Evolutionary conservation across 2,797 vertebrate genomes (phyloP), one percentile per base, ranked within the genome.

Genomic region (Poeciliopsis presidionis): DNA sequence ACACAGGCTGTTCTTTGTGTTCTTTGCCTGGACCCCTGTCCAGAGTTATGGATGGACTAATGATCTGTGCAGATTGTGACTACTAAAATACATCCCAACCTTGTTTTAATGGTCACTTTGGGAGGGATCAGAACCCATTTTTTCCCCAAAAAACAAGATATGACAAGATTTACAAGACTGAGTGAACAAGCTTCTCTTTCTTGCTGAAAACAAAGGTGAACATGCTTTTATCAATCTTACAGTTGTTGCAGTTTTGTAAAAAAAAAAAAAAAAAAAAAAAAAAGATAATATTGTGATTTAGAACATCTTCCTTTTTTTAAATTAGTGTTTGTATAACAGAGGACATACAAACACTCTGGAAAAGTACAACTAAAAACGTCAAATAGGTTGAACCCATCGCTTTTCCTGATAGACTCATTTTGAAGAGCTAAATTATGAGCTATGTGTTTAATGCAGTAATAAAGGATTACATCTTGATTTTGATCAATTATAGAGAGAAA

Each of bases 161-260:
- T 51, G 49, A 88, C 22, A 75, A 33, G 71, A 71, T 75, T 81
- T 91, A 88, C 81, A 84, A 86, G 72, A 81, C 74, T 30, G 73
- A 89, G 87, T 84, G 82, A 78, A 71, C 16, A 22, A 51, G 49
- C 7, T 22, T 7, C 20, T 51, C 20, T 51, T 51, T 1, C 4
- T 13, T 57, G 11, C n/a, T 28, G n/a, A 57, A 28, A 11, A 57
- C 55, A 28, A 28, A 5, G 55, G 9, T 12, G 55, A 28, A 28
- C 55, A 28, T 28, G 55, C 25, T 28, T 28, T 57, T 28, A 28
- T 57, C 55, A 28, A 28, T 13, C n/a, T 57, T 57, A 28, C n/a
- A 57, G n/a, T 28, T 28, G 11, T 0, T 51, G 7, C 49, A 49
- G 22, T 51, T 55, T 51, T 51, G 7, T 7, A 55, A 55, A 12